Percentiles rank a stretch among this genome's conserved stretches.
phyloP scores from a whole-genome alignment of 2,113 vertebrate genomes.

The Fulica atra region DNA sequence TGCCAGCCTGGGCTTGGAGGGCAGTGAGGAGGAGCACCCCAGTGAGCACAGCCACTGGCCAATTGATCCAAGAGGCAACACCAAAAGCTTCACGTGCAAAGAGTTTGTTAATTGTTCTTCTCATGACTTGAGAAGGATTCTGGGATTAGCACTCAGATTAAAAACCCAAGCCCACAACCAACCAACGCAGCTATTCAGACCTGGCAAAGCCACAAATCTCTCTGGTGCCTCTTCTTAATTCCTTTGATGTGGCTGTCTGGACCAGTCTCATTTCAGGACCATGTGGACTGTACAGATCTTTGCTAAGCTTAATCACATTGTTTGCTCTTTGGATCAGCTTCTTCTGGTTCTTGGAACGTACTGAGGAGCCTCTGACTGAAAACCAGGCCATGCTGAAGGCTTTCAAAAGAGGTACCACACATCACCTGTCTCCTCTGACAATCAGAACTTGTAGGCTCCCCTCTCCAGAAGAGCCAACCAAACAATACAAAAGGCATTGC shows the following conservation, averaged over 20 bases:
- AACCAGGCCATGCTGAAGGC: neutral
- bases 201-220: neutral
- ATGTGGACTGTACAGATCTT: neutral
- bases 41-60: neutral
- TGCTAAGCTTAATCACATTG: neutral
- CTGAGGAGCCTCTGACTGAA: neutral
- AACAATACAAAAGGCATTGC: neutral
- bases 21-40: constrained; percentile 30
- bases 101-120: constrained; percentile 11
- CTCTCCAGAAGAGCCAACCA: neutral
- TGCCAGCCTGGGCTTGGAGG: neutral
- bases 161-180: neutral
- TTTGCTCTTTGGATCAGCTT: neutral
- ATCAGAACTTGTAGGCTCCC: neutral
- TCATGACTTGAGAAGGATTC: neutral
- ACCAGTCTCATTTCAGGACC: neutral
- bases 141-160: neutral
- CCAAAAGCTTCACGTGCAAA: neutral
- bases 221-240: neutral
- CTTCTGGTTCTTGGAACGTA: neutral
- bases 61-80: constrained; percentile 52
- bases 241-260: neutral
- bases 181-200: neutral
- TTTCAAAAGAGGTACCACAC: neutral
- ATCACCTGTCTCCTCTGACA: neutral